Evolutionary conservation across 2,888 invertebrate genomes (phyloP).

Genomic region (Gymnoscelis rufifasciata): DNA sequence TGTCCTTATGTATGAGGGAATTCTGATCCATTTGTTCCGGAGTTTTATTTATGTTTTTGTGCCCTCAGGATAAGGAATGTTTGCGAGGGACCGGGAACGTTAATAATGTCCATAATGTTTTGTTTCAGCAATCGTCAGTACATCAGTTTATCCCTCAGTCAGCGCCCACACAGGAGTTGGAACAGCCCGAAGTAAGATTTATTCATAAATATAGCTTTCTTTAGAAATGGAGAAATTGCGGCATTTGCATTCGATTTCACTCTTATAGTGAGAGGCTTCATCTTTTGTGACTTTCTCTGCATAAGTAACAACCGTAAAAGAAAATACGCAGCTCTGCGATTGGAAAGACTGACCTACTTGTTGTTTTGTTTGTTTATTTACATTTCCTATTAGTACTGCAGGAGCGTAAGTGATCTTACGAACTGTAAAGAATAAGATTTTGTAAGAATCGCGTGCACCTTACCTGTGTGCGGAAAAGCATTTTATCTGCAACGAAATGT

Average conservation of each 20-base stretch:
- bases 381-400: background rate
- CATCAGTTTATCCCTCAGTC: constrained; percentile 72
- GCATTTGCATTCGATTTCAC: constrained; percentile 26
- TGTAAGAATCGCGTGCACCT: no score
- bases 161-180: constrained; percentile 70
- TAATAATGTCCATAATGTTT: constrained; percentile 3
- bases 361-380: background rate
- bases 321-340: background rate
- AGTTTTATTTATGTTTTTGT: constrained; percentile 9
- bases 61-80: constrained; percentile 3
- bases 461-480: no score
- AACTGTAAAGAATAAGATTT: no score
- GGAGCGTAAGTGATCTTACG: background rate
- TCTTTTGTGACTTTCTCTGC: constrained; percentile 24
- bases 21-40: background rate
- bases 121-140: constrained; percentile 59
- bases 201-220: constrained; percentile 18
- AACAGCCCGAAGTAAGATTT: constrained; percentile 64
- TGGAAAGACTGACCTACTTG: constrained; percentile 4
- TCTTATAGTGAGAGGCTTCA: constrained; percentile 10
- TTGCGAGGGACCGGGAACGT: background rate
- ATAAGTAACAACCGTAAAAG: constrained; percentile 9
- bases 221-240: constrained; percentile 22
- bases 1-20: background rate
- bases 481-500: no score